These are phyloP conservation scores for Aphis gossypii DNA, from an alignment of 1,140 invertebrate species.

Conservation along the genomic window DNA sequence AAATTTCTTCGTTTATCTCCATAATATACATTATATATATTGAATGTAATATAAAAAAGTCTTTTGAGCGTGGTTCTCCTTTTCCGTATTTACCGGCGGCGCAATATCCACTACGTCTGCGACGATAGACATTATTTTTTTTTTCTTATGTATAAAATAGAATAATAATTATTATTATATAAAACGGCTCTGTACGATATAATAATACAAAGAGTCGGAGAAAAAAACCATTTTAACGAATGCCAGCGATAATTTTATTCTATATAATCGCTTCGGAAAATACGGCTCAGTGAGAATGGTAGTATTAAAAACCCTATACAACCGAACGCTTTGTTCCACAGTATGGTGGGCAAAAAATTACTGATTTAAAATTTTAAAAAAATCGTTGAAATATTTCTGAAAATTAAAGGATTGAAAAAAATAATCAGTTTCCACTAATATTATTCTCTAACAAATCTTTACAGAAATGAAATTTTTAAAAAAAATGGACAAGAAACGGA, in stretches of 20 bases:
- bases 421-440: background rate
- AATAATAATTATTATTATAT: background rate
- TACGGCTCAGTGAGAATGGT: background rate
- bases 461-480: background rate
- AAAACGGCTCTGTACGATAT: background rate
- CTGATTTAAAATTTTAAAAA: background rate
- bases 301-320: background rate
- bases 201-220: background rate
- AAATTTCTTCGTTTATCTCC: background rate
- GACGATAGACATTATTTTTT: background rate
- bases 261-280: background rate
- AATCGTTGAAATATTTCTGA: background rate
- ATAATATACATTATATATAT: background rate
- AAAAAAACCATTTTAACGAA: background rate
- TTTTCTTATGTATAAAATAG: background rate
- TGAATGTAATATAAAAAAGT: constrained; percentile 11
- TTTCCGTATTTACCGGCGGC: background rate
- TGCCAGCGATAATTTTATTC: background rate
- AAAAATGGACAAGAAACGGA: background rate
- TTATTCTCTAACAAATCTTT: background rate
- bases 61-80: constrained; percentile 7
- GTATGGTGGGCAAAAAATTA: background rate
- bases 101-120: background rate
- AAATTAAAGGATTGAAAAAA: background rate
- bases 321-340: background rate